phyloP scores from a whole-genome alignment of 1,140 invertebrate genomes.

The Saccostrea cuccullata region DNA sequence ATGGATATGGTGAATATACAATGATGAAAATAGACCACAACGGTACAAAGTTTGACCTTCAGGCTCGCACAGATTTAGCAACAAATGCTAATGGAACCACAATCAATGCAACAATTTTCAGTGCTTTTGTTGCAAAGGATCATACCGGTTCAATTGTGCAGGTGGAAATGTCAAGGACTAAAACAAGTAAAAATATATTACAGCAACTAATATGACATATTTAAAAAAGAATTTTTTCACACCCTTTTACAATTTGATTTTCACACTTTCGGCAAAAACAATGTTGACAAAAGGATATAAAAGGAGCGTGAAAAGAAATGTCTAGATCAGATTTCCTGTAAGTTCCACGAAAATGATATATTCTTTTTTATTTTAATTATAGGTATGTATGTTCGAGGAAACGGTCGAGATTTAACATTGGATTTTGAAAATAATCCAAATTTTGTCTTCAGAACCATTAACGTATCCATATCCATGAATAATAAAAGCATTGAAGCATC shows the following conservation, averaged over 20 bases:
- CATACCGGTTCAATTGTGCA: conserved; percentile 36
- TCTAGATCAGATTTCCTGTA: too few species aligned
- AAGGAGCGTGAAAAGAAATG: too few species aligned
- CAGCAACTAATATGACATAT: too few species aligned
- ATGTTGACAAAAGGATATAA: too few species aligned
- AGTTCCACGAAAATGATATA: too few species aligned
- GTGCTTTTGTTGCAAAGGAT: conserved; percentile 56
- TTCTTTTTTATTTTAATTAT: neutral
- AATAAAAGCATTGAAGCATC: neutral
- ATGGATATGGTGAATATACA: conserved; percentile 55
- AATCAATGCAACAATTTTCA: conserved; percentile 61
- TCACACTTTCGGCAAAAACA: too few species aligned
- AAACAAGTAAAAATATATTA: neutral
- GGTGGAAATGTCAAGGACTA: conserved; percentile 50
- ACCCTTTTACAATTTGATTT: too few species aligned
- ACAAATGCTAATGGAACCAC: conserved; percentile 43
- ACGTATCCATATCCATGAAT: neutral
- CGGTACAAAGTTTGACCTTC: conserved; percentile 43
- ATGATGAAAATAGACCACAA: conserved; percentile 43
- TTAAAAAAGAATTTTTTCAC: too few species aligned
- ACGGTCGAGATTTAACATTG: neutral
- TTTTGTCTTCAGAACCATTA: neutral
- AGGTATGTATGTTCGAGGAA: conserved; percentile 4
- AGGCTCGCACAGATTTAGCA: conserved; percentile 49
- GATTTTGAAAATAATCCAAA: neutral